phyloP scores from a whole-genome alignment of 2,888 invertebrate genomes.

The Torymus auratus region DNA sequence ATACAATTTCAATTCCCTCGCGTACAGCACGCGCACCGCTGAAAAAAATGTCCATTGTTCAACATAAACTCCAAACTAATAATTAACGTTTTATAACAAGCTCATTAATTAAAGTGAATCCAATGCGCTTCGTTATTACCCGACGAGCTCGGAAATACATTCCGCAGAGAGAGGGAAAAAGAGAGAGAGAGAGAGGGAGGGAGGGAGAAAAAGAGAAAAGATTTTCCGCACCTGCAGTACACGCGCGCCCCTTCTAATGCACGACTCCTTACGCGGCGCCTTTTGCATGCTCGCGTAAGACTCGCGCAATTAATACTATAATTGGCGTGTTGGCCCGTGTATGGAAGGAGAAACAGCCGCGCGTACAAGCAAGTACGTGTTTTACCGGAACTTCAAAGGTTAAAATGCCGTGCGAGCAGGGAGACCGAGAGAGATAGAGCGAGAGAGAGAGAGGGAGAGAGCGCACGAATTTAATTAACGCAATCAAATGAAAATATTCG shows the following conservation, averaged over 20 bases:
- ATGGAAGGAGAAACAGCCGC: background rate
- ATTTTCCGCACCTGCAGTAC: too few species aligned
- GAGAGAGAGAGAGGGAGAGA: conserved; percentile 65
- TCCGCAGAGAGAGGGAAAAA: too few species aligned
- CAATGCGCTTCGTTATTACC: background rate
- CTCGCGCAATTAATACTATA: conserved; percentile 64
- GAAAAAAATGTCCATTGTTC: conserved; percentile 14
- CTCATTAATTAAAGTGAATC: conserved; percentile 26
- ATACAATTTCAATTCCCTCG: too few species aligned
- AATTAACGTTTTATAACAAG: conserved; percentile 6
- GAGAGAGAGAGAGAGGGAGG: too few species aligned
- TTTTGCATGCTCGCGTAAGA: too few species aligned
- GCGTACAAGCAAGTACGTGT: conserved; percentile 55
- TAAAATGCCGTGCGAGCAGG: conserved; percentile 59
- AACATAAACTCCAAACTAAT: background rate
- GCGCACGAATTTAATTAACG: conserved; percentile 70
- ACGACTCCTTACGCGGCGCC: too few species aligned
- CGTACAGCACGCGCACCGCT: too few species aligned
- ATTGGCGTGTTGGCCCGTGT: background rate
- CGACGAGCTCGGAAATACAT: conserved; percentile 4
- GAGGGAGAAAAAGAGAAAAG: too few species aligned
- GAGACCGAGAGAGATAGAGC: conserved; percentile 55
- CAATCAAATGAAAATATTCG: conserved; percentile 74
- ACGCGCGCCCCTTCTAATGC: conserved; percentile 4
- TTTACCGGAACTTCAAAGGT: conserved; percentile 69